Evolutionary conservation across 2,113 vertebrate species (phyloP).

Genomic region (Helogale parvula): DNA sequence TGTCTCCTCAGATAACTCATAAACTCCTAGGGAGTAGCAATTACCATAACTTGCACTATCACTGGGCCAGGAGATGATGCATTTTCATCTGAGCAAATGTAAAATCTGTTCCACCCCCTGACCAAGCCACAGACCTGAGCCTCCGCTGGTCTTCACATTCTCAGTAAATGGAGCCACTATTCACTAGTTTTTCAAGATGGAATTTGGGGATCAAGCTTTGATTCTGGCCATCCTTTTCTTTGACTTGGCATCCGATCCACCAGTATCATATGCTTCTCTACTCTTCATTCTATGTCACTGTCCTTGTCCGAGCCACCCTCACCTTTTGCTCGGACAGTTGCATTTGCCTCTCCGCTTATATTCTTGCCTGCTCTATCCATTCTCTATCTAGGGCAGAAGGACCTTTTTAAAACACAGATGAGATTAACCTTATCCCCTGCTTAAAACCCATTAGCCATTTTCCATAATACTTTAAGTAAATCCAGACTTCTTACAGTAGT

Average conservation of each 20-base stretch:
- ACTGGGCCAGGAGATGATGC: neutral
- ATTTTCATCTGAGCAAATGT: neutral
- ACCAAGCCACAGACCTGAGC: neutral
- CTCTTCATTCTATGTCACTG: neutral
- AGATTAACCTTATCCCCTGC: neutral
- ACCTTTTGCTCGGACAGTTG: neutral
- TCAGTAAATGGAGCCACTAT: neutral
- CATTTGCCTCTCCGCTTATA: neutral
- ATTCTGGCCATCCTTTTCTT: neutral
- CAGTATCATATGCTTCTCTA: neutral
- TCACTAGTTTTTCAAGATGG: neutral
- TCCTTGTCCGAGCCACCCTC: neutral
- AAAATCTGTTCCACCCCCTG: neutral
- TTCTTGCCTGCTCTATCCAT: neutral
- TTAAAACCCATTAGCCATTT: neutral
- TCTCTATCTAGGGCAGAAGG: neutral
- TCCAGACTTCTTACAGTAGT: neutral
- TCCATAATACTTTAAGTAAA: neutral
- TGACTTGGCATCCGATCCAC: neutral
- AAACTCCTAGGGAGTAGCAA: neutral
- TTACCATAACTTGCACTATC: neutral
- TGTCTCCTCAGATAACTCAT: neutral
- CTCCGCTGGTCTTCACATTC: neutral
- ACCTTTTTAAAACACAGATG: constrained; percentile 18
- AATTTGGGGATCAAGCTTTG: neutral